Percentiles rank a stretch among this genome's conserved stretches.
Evolutionary conservation across 2,113 vertebrate species (phyloP).

Genomic region (Mobula hypostoma): DNA sequence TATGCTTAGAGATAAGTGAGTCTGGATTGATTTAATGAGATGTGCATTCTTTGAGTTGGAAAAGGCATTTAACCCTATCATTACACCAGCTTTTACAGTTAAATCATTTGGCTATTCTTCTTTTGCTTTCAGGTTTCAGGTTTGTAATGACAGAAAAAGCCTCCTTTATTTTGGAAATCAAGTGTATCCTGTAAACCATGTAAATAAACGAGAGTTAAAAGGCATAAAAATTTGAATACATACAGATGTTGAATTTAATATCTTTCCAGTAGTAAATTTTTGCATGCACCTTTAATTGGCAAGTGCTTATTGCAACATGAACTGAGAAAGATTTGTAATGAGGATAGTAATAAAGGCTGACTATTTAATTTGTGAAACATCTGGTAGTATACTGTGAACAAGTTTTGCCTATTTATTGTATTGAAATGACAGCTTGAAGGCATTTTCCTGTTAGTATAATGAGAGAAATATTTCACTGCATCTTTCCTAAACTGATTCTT

Average conservation of each 20-base stretch:
- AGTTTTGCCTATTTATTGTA: not conserved
- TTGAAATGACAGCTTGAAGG: not conserved
- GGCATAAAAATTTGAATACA: not conserved
- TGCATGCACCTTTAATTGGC: not conserved
- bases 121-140: not conserved
- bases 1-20: not conserved
- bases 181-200: not conserved
- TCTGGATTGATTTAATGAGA: not conserved
- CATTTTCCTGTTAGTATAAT: not conserved
- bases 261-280: constrained; percentile 2
- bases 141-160: constrained; percentile 1
- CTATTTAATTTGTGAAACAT: not conserved
- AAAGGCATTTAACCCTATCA: not conserved
- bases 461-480: not conserved
- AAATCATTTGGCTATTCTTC: not conserved
- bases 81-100: not conserved
- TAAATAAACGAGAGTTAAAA: not conserved
- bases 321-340: not conserved
- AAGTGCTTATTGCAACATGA: constrained; percentile 15
- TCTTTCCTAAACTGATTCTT: not conserved
- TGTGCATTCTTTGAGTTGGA: not conserved
- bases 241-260: constrained; percentile 11
- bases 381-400: constrained; percentile 20
- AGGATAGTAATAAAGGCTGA: not conserved
- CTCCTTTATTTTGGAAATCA: not conserved